Base-by-base conservation (phyloP, 2,797 vertebrate species). In the Poecile montanus region DNA sequence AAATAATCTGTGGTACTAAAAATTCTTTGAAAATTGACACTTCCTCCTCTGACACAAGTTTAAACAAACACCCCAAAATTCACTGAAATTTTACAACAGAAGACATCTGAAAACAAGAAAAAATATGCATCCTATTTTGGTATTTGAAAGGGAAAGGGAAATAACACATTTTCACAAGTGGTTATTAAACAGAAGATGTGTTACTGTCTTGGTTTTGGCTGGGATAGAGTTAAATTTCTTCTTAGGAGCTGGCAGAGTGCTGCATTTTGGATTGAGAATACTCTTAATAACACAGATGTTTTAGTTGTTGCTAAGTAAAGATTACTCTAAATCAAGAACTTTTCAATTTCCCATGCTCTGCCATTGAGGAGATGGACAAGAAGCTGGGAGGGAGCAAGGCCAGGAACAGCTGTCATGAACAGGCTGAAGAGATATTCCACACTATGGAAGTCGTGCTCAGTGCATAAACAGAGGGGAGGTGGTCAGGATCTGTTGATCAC, bases 241-340 rank as follows among this genome's bases (percentile, higher is more conserved):
- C 54, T 73, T 25, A 21, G 40, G 48, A 78, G 40, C 47, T 90
- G 67, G 80, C 67, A 78, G 40, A 73, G 40, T 48, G 53, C 54
- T 85, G 30, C 60, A 16, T 61, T 85, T 78, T 78, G 34, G 47
- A 90, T 29, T 66, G 47, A 73, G 60, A 73, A 67, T 48, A 66
- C 34, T 44, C 47, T 54, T 61, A 73, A 61, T 66, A 85, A 67
- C 74, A 73, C 74, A 85, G 74, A 73, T 85, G 74, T 85, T 85
- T 67, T 54, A 79, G 67, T 29, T 90, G 88, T 67, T 90, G 61
- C 88, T 90, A 90, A 90, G 74, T 73, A 73, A 34, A 73, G 80
- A 47, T 48, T 54, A 54, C 34, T 42, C 88, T 85, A 85, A 90
- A 85, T 85, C 88, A 85, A 73, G 67, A 90, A 73, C 66, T 54